These are phyloP conservation scores for Limnephilus marmoratus DNA, from an alignment of 2,888 invertebrate genomes.

Conservation along the genomic window DNA sequence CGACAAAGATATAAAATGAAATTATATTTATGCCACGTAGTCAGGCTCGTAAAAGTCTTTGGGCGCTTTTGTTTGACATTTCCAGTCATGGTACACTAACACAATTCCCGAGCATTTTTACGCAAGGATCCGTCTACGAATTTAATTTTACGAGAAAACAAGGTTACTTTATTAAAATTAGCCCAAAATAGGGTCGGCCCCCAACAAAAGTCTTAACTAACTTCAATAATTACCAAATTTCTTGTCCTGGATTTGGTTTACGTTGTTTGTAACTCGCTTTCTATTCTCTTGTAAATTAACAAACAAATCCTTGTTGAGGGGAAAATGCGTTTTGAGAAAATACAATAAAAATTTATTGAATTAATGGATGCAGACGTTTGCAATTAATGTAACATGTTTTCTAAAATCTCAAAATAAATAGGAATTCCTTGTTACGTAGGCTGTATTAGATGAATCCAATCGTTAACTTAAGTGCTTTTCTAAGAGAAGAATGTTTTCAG, in stretches of 20 bases:
- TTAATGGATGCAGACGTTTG: background rate
- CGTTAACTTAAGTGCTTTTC: background rate
- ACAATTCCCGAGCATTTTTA: slow-evolving; percentile 54
- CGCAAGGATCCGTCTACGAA: background rate
- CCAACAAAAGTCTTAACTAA: background rate
- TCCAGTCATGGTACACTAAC: slow-evolving; percentile 59
- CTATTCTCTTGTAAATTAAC: background rate
- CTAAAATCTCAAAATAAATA: background rate
- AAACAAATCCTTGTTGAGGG: background rate
- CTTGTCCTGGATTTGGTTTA: background rate
- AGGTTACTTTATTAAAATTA: slow-evolving; percentile 16
- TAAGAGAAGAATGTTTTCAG: background rate
- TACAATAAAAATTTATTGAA: background rate
- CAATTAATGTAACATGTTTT: background rate
- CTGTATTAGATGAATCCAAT: background rate
- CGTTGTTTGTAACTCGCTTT: slow-evolving; percentile 7
- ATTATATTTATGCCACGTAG: slow-evolving; percentile 63
- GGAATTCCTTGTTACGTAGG: too few relatives aligned
- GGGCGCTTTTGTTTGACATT: slow-evolving; percentile 58
- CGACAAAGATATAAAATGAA: slow-evolving; percentile 64
- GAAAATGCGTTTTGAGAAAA: background rate
- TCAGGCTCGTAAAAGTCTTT: slow-evolving; percentile 56
- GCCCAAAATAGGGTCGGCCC: slow-evolving; percentile 1
- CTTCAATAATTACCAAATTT: background rate
- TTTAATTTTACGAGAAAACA: slow-evolving; percentile 21